phyloP scores from a whole-genome alignment of 2,888 invertebrate genomes.

The Criorhina ranunculi region DNA sequence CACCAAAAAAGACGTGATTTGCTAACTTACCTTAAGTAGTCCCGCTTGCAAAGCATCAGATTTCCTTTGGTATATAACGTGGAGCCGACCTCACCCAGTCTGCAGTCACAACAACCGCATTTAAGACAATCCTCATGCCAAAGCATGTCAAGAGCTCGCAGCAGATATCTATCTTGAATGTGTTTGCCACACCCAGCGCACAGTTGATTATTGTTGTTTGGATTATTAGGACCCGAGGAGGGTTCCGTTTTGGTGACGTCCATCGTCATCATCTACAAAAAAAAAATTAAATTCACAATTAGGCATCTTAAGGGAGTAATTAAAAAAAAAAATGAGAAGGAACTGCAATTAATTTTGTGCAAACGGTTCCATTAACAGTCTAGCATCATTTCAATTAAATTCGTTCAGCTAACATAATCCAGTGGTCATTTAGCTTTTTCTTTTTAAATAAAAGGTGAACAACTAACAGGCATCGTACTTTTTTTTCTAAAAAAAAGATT shows the following conservation, averaged over 20 bases:
- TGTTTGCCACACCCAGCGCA: slow-evolving; percentile 98
- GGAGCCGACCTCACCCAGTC: slow-evolving; percentile 97
- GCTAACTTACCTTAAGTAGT: slow-evolving; percentile 92
- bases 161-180: slow-evolving; percentile 95
- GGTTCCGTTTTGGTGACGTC: slow-evolving; percentile 93
- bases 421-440: slow-evolving; percentile 57
- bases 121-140: slow-evolving; percentile 99
- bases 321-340: slow-evolving; percentile 55
- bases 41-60: slow-evolving; percentile 97
- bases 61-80: slow-evolving; percentile 98
- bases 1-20: slow-evolving; percentile 2
- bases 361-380: slow-evolving; percentile 11
- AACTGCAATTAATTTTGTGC: slow-evolving; percentile 48
- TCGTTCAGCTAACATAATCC: slow-evolving; percentile 25
- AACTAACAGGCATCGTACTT: slow-evolving; percentile 36
- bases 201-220: slow-evolving; percentile 87
- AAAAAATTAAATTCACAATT: slow-evolving; percentile 51
- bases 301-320: slow-evolving; percentile 62
- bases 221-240: slow-evolving; percentile 84
- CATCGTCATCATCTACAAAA: slow-evolving; percentile 90
- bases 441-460: slow-evolving; percentile 34
- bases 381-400: slow-evolving; percentile 67
- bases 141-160: slow-evolving; percentile 96
- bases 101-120: slow-evolving; percentile 98
- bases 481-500: slow-evolving; percentile 32